Evolutionary conservation across 2,888 invertebrate species (phyloP), one percentile per base, ranked within the genome.

Genomic region (Romanomermis culicivorax): DNA sequence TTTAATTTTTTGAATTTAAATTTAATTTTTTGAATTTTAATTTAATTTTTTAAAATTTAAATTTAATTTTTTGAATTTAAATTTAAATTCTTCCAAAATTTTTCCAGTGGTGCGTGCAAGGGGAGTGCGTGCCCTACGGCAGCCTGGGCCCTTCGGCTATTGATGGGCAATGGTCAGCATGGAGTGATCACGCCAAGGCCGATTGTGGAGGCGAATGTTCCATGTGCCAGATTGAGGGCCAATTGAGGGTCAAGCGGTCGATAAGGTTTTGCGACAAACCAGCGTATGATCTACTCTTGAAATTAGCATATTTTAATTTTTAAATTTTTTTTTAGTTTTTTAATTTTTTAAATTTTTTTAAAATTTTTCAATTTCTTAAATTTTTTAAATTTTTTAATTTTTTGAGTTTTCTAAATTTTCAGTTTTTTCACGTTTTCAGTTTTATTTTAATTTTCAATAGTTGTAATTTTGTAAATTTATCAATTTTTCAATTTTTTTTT

Each of bases 241-340:
- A 65, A 53, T 56, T 65, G 26, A 52, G 61, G 29, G 54, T 65
- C 20, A 51, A 60, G 27, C 55, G 64, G 51, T 60, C 60, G 42
- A 60, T 64, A 11, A 42, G 65, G 54, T 55, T 59, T 29, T 65
- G 65, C 60, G 63, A 64, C 42, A 59, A 61, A 45, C 65, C 65
- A 7, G 60, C 58, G 61, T 60, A 53, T 30, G 57, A 48, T 23
- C n/a, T n/a, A n/a, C n/a, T n/a, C n/a, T 42, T 17, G 25, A 7
- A 3, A 7, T 14, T 17, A 42, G 23, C 11, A 52, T 24, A 42
- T 20, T 17, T 7, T 27, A 25, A 24, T 23, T 14, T 17, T n/a
- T 23, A 23, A 24, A 26, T 3, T 56, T 7, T 7, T n/a, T n/a
- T n/a, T n/a, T n/a, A n/a, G n/a, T n/a, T n/a, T n/a, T n/a, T n/a